Evolutionary conservation across 1,140 invertebrate species (phyloP).

Genomic region (Rhizoglyphus robini): DNA sequence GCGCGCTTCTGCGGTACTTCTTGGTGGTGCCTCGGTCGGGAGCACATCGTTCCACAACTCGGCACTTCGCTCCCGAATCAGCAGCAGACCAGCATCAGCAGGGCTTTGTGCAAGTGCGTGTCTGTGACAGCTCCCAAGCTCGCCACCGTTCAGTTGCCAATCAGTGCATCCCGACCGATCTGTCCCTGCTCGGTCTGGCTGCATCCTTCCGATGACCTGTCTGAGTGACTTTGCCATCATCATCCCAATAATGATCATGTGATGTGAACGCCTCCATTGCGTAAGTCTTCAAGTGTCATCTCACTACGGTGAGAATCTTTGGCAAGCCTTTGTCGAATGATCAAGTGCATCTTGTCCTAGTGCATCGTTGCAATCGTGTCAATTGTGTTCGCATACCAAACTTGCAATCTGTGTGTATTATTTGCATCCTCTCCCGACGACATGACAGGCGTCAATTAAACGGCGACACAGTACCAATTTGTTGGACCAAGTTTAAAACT

Average conservation of each 20-base stretch:
- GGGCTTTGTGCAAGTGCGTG: not conserved
- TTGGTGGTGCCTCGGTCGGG: not conserved
- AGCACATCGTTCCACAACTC: not conserved
- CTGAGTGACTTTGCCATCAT: not conserved
- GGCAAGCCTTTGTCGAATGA: not conserved
- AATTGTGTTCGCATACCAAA: not conserved
- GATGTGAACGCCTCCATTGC: not conserved
- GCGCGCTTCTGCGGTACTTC: not conserved
- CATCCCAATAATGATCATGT: not conserved
- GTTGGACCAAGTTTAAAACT: not conserved
- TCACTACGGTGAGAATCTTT: no score
- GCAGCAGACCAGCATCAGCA: not conserved
- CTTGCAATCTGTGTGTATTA: not conserved
- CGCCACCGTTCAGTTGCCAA: not conserved
- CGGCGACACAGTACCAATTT: not conserved
- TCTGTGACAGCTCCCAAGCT: not conserved
- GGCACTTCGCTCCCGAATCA: not conserved
- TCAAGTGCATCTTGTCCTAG: no score
- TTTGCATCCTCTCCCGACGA: not conserved
- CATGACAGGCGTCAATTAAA: conserved; percentile 5
- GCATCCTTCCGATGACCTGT: not conserved
- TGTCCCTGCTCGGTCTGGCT: not conserved
- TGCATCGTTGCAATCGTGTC: no score
- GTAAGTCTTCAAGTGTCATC: no score
- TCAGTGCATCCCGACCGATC: not conserved